A percentile compares a stretch with the other conserved stretches of the same genome.
phyloP scores from a whole-genome alignment of 2,113 vertebrate genomes.

The Urocitellus parryii region DNA sequence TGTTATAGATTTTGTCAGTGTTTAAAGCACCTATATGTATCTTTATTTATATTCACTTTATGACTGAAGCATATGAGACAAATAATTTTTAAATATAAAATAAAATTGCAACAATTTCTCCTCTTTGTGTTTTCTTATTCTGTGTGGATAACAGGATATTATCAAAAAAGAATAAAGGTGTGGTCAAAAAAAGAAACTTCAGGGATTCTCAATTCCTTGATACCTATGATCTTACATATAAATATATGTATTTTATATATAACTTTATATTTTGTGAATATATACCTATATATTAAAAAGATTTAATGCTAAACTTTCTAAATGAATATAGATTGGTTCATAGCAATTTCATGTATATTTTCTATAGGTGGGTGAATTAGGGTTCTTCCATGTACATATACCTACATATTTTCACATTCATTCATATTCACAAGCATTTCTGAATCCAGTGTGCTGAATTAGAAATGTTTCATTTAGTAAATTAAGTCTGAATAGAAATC shows the following conservation, averaged over 20 bases:
- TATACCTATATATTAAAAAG: background rate
- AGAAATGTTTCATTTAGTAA: background rate
- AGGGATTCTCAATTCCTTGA: slow-evolving; percentile 31
- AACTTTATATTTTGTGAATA: background rate
- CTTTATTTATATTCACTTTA: slow-evolving; percentile 26
- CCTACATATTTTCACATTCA: too few species aligned
- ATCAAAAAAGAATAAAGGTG: slow-evolving; percentile 30
- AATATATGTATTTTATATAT: background rate
- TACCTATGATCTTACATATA: background rate
- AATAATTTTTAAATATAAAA: slow-evolving; percentile 56
- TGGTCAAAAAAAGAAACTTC: background rate
- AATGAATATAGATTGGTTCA: slow-evolving; percentile 8
- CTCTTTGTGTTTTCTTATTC: background rate
- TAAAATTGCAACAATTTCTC: slow-evolving; percentile 48
- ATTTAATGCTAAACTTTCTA: slow-evolving; percentile 41
- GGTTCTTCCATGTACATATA: background rate
- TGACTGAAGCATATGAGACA: slow-evolving; percentile 1
- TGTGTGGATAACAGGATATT: background rate
- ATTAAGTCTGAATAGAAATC: background rate
- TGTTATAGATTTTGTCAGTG: slow-evolving; percentile 26
- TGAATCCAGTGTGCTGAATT: too few species aligned
- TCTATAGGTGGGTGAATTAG: background rate
- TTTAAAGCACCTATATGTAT: slow-evolving; percentile 39
- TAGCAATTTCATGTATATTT: slow-evolving; percentile 51
- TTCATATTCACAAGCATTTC: too few species aligned